A percentile compares a stretch with the other conserved stretches of the same genome.
These are phyloP conservation scores for Xenopus borealis DNA, from an alignment of 2,113 vertebrate species.

Conservation along the genomic window DNA sequence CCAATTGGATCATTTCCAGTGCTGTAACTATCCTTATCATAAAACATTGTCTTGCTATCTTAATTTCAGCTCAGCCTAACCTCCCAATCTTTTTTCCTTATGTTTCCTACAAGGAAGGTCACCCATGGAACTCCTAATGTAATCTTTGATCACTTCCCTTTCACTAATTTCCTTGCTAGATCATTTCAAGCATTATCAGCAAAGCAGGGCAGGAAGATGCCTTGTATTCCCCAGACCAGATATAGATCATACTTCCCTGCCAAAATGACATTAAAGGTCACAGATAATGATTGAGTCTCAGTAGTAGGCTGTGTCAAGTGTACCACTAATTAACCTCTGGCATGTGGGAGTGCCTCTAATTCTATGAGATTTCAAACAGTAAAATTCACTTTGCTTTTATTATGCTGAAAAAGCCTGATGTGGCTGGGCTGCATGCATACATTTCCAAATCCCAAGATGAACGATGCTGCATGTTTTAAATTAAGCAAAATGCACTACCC, in stretches of 20 bases:
- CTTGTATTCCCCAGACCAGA: slow-evolving; percentile 9
- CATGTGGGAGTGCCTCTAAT: too few species aligned
- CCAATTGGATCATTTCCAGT: background rate
- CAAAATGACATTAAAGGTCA: slow-evolving; percentile 12
- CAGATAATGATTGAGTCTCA: too few species aligned
- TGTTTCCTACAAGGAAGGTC: slow-evolving; percentile 24
- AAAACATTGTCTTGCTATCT: background rate
- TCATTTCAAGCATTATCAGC: slow-evolving; percentile 6
- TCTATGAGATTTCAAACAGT: too few species aligned
- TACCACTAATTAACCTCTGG: too few species aligned
- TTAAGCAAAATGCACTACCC: too few species aligned
- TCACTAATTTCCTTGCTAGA: slow-evolving; percentile 27
- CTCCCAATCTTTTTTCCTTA: background rate
- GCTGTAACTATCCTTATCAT: slow-evolving; percentile 4
- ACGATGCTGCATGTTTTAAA: too few species aligned
- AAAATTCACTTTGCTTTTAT: too few species aligned
- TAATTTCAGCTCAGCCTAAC: background rate
- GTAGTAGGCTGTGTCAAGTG: too few species aligned
- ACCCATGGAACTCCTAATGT: background rate
- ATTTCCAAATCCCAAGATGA: too few species aligned
- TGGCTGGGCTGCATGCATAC: too few species aligned
- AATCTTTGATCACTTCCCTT: slow-evolving; percentile 26
- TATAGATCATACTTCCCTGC: slow-evolving; percentile 28
- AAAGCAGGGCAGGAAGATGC: background rate
- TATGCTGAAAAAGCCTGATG: too few species aligned